phyloP scores from a whole-genome alignment of 2,888 invertebrate genomes.

The Thecophora atra region DNA sequence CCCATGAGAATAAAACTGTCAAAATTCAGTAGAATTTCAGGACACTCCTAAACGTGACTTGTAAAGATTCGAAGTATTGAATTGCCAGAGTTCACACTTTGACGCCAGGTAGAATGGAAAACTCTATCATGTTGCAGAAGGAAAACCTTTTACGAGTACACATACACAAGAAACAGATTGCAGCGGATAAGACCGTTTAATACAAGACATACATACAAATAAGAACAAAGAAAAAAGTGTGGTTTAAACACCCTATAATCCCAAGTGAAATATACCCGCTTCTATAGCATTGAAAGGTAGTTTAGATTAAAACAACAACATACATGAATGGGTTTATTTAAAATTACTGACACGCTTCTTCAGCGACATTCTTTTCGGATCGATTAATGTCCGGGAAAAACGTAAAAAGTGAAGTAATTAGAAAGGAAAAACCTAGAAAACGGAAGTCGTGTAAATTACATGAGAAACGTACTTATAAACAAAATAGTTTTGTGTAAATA shows the following conservation, averaged over 20 bases:
- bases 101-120: neutral
- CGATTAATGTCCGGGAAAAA: conserved; percentile 22
- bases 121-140: no score
- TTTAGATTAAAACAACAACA: neutral
- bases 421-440: neutral
- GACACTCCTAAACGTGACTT: neutral
- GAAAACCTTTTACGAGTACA: neutral
- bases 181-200: neutral
- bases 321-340: conserved; percentile 17
- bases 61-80: neutral
- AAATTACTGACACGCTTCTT: conserved; percentile 35
- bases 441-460: neutral
- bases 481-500: no score
- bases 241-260: conserved; percentile 30
- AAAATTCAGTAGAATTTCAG: conserved; percentile 2
- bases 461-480: neutral
- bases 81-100: conserved; percentile 5
- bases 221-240: conserved; percentile 20
- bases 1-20: neutral
- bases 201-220: neutral
- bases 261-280: conserved; percentile 22
- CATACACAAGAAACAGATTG: neutral
- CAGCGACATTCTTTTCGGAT: conserved; percentile 25
- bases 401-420: neutral
- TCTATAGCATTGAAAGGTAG: conserved; percentile 20